Evolutionary conservation across 2,113 vertebrate genomes (phyloP).

Genomic region (Proterorhinus semilunaris): DNA sequence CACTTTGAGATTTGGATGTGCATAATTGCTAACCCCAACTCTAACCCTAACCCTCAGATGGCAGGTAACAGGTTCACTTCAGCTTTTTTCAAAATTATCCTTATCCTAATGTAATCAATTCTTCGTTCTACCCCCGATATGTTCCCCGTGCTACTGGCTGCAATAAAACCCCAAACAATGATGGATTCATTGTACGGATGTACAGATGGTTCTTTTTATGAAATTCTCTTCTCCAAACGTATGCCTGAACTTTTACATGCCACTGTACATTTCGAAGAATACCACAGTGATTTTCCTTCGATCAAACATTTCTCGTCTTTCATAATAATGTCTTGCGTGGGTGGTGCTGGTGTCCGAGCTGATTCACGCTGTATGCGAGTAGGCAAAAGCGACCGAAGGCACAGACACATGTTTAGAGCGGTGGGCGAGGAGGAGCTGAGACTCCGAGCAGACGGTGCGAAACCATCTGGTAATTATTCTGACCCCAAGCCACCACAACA

Average conservation of each 20-base stretch:
- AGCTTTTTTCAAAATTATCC: too few species aligned
- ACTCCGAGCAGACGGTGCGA: conserved; percentile 19
- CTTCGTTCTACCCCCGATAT: too few species aligned
- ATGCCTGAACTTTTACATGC: background rate
- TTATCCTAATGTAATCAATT: too few species aligned
- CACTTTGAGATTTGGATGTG: too few species aligned
- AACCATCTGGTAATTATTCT: conserved; percentile 24
- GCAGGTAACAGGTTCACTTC: too few species aligned
- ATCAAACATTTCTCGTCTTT: background rate
- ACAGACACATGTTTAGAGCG: background rate
- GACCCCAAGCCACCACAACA: conserved; percentile 5
- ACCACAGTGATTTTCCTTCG: background rate
- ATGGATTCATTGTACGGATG: too few species aligned
- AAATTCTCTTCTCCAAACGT: too few species aligned
- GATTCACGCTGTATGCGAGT: conserved; percentile 7
- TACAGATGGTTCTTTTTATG: too few species aligned
- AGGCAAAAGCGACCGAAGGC: background rate
- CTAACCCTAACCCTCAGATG: too few species aligned
- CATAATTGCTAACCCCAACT: too few species aligned
- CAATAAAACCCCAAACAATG: too few species aligned
- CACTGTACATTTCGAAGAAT: background rate
- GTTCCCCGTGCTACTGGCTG: too few species aligned
- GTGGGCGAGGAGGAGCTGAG: conserved; percentile 9
- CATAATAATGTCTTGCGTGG: background rate
- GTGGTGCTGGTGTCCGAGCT: background rate